Percentiles rank a stretch among this genome's conserved stretches.
These are phyloP conservation scores for Taphrorychus bicolor DNA, from an alignment of 2,888 invertebrate species.

Conservation along the genomic window DNA sequence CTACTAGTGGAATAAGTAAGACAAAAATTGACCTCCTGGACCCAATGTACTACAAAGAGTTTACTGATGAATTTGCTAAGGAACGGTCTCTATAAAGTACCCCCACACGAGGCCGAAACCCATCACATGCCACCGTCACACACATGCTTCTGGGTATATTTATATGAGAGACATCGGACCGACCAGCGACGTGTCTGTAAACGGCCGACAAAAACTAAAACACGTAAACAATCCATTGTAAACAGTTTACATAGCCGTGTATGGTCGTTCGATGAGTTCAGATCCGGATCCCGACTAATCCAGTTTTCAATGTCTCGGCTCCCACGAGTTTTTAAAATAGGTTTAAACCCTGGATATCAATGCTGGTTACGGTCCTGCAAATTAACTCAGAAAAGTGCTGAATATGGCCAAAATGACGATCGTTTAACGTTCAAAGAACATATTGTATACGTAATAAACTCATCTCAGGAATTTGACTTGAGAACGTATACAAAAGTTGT, in stretches of 20 bases:
- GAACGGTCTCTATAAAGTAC: slow-evolving; percentile 21
- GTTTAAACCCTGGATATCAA: background rate
- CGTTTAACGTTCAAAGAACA: slow-evolving; percentile 30
- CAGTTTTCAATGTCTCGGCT: background rate
- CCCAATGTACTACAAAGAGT: too few relatives aligned
- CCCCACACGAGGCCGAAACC: slow-evolving; percentile 28
- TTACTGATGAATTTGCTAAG: too few relatives aligned
- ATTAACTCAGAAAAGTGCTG: slow-evolving; percentile 26
- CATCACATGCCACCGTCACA: slow-evolving; percentile 36
- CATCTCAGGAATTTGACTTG: slow-evolving; percentile 34
- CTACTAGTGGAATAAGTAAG: too few relatives aligned
- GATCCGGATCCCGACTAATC: slow-evolving; percentile 13
- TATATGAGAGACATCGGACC: slow-evolving; percentile 40
- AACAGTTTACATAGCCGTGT: slow-evolving; percentile 39
- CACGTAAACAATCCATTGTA: slow-evolving; percentile 39
- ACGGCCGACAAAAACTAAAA: slow-evolving; percentile 40
- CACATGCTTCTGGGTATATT: slow-evolving; percentile 37
- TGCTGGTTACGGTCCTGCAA: slow-evolving; percentile 19
- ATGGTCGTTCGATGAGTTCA: slow-evolving; percentile 23
- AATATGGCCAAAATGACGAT: slow-evolving; percentile 40
- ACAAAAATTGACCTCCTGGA: too few relatives aligned
- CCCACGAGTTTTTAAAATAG: background rate
- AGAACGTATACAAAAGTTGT: slow-evolving; percentile 34
- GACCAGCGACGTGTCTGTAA: slow-evolving; percentile 36
- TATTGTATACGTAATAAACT: slow-evolving; percentile 36